Percentiles rank a stretch among this genome's conserved stretches.
Conservation (phyloP, 2,113 vertebrate species). For the Odontesthes bonariensis region DNA sequence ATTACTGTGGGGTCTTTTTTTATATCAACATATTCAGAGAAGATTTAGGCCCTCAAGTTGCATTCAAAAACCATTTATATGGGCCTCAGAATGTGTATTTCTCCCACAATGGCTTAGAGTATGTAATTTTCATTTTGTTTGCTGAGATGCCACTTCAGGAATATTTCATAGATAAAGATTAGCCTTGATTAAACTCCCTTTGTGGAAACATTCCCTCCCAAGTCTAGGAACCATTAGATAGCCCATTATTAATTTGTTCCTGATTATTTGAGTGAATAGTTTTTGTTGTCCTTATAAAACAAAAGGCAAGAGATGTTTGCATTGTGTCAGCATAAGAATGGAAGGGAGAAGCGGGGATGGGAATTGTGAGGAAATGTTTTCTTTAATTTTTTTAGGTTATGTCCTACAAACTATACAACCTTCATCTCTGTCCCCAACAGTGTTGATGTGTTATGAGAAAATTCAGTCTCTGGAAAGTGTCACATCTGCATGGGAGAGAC, state of each 20-base stretch:
- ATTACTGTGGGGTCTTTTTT: background rate
- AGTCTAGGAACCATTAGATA: slow-evolving; percentile 40
- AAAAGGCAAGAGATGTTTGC: slow-evolving; percentile 56
- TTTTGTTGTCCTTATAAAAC: slow-evolving; percentile 1
- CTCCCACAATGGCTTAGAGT: background rate
- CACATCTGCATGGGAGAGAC: slow-evolving; percentile 71
- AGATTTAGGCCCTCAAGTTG: background rate
- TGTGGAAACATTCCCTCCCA: slow-evolving; percentile 16
- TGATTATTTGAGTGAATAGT: slow-evolving; percentile 55
- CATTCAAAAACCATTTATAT: background rate
- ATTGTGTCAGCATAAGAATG: slow-evolving; percentile 28
- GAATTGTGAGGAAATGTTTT: slow-evolving; percentile 20
- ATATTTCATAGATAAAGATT: slow-evolving; percentile 36
- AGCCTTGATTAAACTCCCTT: slow-evolving; percentile 24
- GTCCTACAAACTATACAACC: slow-evolving; percentile 35
- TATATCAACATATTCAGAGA: no score
- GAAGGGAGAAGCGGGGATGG: slow-evolving; percentile 12
- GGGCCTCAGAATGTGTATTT: background rate
- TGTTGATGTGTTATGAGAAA: slow-evolving; percentile 66
- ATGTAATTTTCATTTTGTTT: slow-evolving; percentile 31
- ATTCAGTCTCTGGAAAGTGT: slow-evolving; percentile 69
- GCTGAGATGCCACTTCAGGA: slow-evolving; percentile 30
- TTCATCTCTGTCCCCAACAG: slow-evolving; percentile 45
- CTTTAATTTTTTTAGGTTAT: slow-evolving; percentile 38
- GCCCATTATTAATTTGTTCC: slow-evolving; percentile 35